phyloP scores from a whole-genome alignment of 2,113 vertebrate species.

The Fregetta grallaria region DNA sequence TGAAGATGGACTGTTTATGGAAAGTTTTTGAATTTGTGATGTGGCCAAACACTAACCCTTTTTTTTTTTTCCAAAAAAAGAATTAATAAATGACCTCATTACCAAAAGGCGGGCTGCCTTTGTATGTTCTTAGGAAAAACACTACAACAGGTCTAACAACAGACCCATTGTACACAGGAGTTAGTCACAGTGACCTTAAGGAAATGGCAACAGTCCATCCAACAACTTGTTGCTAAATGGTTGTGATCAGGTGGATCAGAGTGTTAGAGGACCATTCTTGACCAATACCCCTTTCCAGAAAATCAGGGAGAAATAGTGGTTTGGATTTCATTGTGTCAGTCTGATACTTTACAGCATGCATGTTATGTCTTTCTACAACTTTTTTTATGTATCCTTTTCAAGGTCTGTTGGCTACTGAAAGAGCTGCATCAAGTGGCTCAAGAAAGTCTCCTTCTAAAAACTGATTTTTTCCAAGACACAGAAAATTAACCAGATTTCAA shows the following conservation, averaged over 20 bases:
- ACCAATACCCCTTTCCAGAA: constrained; percentile 9
- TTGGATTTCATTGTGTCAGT: neutral
- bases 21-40: neutral
- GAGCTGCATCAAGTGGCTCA: neutral
- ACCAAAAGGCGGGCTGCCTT: neutral
- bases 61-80: neutral
- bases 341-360: neutral
- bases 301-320: neutral
- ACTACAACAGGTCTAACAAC: neutral
- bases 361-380: neutral
- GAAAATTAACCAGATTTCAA: neutral
- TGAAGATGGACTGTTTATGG: neutral
- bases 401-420: neutral
- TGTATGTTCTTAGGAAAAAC: neutral
- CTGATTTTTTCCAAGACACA: neutral
- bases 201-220: neutral
- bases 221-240: neutral
- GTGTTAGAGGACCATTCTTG: neutral
- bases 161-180: neutral
- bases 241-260: neutral
- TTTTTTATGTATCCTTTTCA: neutral
- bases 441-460: neutral
- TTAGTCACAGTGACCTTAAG: neutral
- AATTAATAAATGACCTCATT: neutral
- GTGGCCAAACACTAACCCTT: neutral